Conservation (phyloP, 2,113 vertebrate species). For the Nycticorax nycticorax region DNA sequence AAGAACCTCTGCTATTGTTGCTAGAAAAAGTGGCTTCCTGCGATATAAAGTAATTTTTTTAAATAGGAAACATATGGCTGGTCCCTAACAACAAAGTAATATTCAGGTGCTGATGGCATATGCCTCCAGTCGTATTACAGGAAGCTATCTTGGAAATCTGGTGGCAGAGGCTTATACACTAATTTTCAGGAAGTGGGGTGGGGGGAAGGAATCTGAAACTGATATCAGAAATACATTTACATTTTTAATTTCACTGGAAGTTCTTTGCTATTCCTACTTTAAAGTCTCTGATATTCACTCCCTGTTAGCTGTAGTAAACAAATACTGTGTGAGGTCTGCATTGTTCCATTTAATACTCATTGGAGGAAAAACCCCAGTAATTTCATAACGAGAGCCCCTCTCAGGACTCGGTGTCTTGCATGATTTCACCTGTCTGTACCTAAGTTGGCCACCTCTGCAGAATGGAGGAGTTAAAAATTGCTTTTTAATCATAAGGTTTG, state of each 20-base stretch:
- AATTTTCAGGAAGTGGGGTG: slow-evolving; percentile 13
- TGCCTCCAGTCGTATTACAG: slow-evolving; percentile 44
- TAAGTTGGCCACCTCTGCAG: neutral
- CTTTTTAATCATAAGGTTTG: neutral
- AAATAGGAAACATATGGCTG: slow-evolving; percentile 76
- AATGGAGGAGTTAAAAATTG: neutral
- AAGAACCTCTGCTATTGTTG: slow-evolving; percentile 52
- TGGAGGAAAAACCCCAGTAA: neutral
- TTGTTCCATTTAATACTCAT: neutral
- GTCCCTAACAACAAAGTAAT: slow-evolving; percentile 58
- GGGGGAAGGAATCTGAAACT: neutral
- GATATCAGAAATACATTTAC: neutral
- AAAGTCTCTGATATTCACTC: neutral
- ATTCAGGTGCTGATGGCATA: slow-evolving; percentile 65
- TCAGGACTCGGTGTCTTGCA: neutral
- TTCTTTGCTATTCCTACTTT: neutral
- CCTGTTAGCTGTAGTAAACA: neutral
- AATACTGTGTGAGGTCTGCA: neutral
- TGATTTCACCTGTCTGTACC: neutral
- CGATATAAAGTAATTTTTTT: slow-evolving; percentile 71
- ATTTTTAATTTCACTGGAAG: neutral
- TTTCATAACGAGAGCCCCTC: neutral
- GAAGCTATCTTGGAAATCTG: slow-evolving; percentile 55
- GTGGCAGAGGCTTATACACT: neutral
- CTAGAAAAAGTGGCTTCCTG: slow-evolving; percentile 71